phyloP scores from a whole-genome alignment of 2,113 vertebrate species.

The Prolemur simus region DNA sequence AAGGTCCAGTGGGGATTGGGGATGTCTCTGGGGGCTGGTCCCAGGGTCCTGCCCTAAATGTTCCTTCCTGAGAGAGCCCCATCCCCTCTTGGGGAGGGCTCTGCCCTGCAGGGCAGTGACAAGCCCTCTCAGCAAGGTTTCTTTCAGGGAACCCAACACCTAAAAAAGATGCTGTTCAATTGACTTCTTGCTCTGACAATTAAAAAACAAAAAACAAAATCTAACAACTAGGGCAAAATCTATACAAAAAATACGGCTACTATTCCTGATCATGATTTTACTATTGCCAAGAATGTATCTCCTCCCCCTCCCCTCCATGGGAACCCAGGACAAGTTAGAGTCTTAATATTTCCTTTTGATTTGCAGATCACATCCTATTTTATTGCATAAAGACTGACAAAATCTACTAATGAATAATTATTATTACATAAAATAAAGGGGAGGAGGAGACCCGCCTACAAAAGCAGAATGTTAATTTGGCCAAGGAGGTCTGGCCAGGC shows the following conservation, averaged over 20 bases:
- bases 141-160: conserved; percentile 41
- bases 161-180: conserved; percentile 53
- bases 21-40: not conserved
- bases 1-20: not conserved
- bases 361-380: conserved; percentile 86
- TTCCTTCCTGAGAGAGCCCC: not conserved
- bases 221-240: conserved; percentile 76
- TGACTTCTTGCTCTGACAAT: conserved; percentile 71
- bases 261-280: conserved; percentile 67
- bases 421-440: conserved; percentile 86
- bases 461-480: conserved; percentile 83
- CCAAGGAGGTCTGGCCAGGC: conserved; percentile 62
- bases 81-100: not conserved
- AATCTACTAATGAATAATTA: conserved; percentile 89
- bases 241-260: conserved; percentile 71
- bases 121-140: conserved; percentile 38
- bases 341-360: conserved; percentile 85
- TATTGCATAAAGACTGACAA: conserved; percentile 85
- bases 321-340: conserved; percentile 80
- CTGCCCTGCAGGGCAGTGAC: not conserved
- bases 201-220: conserved; percentile 68
- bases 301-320: not conserved
- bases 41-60: not conserved
- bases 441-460: conserved; percentile 29
- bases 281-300: conserved; percentile 31